Base-by-base conservation (phyloP, 2,113 vertebrate genomes). In the Crotalus tigris region DNA sequence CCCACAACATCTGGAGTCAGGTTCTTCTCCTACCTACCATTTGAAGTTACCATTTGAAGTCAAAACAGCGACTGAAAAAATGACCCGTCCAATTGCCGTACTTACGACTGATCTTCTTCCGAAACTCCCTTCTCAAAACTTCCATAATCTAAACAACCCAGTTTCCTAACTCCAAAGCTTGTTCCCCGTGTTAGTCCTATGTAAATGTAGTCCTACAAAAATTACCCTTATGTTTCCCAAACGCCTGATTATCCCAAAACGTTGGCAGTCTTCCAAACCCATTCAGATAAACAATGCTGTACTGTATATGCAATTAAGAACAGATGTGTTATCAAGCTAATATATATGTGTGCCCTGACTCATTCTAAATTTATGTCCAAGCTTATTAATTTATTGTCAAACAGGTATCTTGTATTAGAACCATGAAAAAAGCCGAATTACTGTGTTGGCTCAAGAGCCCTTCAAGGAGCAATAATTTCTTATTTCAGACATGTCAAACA, bases 241-340 rank as follows among this genome's bases (percentile, higher is more conserved):
- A 93, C 44, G 88, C 55, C 92, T 90, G 88, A 90, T 93, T 93
- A 93, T 93, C 75, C 75, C 88, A 93, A 90, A 90, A 17, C 44
- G 88, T 90, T 93, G 92, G 92, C 92, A 21, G 92, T 29, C 92
- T 61, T 93, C 92, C 92, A 93, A 59, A 93, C 57, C 75, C 75
- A 90, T 93, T 93, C 92, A 86, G 75, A 93, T 93, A 93, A 93
- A 93, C 86, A 88, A 93, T 93, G 92, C 92, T 93, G 92, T 93
- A 86, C 92, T 93, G 88, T 90, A 86, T 93, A 86, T 90, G 92
- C 92, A 93, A 93, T 93, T 93, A 93, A 93, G 92, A 93, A 93
- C 92, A 93, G 88, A 93, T 93, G 92, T 90, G 92, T 85, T 59
- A 90, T 89, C 88, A 51, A 86, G 92, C 92, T 90, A 90, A 93